Percentiles rank a stretch among this genome's conserved stretches.
These are phyloP conservation scores for Oreortyx pictus DNA, from an alignment of 2,797 vertebrate species.

Conservation along the genomic window DNA sequence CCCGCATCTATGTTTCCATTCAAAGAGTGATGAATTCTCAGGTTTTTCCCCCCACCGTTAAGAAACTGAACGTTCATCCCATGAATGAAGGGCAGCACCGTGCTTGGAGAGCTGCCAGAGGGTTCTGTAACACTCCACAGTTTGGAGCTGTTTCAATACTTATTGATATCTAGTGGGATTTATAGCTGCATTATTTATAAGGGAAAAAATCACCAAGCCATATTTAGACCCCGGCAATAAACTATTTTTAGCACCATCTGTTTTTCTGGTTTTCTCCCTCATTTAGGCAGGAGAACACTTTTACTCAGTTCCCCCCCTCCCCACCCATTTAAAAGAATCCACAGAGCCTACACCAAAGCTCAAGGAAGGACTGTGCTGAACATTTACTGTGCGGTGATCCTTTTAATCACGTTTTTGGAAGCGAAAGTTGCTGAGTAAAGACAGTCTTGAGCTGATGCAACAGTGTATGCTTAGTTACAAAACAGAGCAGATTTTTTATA, in stretches of 20 bases:
- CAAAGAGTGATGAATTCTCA: slow-evolving; percentile 70
- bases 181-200: slow-evolving; percentile 70
- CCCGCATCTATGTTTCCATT: slow-evolving; percentile 56
- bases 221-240: slow-evolving; percentile 56
- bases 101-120: slow-evolving; percentile 59
- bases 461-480: not conserved
- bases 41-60: slow-evolving; percentile 48
- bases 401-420: slow-evolving; percentile 7
- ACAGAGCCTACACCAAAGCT: not conserved
- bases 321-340: not conserved
- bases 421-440: not conserved
- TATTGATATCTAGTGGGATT: slow-evolving; percentile 66
- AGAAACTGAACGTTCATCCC: slow-evolving; percentile 71
- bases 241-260: slow-evolving; percentile 76
- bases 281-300: slow-evolving; percentile 31
- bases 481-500: not conserved
- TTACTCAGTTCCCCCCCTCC: not conserved
- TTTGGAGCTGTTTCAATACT: slow-evolving; percentile 63
- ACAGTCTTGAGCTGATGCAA: not conserved
- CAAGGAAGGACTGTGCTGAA: not conserved
- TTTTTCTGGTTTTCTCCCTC: slow-evolving; percentile 54
- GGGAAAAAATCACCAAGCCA: slow-evolving; percentile 5
- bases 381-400: not conserved
- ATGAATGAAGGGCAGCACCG: slow-evolving; percentile 68
- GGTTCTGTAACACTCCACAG: slow-evolving; percentile 45